These are phyloP conservation scores for Barbus barbus DNA, from an alignment of 2,113 vertebrate genomes.

Conservation along the genomic window DNA sequence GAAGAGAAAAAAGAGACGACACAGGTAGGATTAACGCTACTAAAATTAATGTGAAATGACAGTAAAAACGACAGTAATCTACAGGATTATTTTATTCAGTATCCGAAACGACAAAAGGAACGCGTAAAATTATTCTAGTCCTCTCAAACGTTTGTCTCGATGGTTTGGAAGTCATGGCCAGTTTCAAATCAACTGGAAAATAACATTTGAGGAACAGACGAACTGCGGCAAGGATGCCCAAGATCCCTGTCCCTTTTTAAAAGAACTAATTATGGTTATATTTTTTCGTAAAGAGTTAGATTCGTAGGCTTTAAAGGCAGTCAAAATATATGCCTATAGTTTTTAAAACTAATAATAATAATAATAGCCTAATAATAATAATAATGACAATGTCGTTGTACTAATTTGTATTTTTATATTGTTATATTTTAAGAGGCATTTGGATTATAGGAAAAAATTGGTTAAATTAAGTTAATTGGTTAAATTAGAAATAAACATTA, in stretches of 20 bases:
- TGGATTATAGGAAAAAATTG: not conserved
- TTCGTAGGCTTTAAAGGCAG: not conserved
- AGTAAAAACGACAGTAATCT: not conserved
- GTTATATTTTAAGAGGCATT: not conserved
- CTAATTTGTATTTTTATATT: not conserved
- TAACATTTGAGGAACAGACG: not conserved
- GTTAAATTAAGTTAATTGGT: too few species aligned
- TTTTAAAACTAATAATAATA: too few species aligned
- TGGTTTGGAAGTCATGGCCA: not conserved
- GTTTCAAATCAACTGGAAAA: not conserved
- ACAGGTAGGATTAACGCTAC: slow-evolving; percentile 80
- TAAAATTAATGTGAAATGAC: not conserved
- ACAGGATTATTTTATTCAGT: not conserved
- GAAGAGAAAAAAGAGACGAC: slow-evolving; percentile 96
- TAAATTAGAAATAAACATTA: not conserved
- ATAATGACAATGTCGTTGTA: not conserved
- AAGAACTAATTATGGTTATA: not conserved
- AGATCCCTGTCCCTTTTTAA: not conserved
- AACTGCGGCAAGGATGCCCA: not conserved
- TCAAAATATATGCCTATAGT: not conserved
- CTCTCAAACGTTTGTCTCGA: not conserved
- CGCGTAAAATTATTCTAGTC: not conserved
- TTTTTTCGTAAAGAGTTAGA: not conserved
- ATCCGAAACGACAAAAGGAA: not conserved
- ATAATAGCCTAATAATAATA: not conserved